phyloP scores from a whole-genome alignment of 2,888 invertebrate species.

The Caenorhabditis macrosperma region DNA sequence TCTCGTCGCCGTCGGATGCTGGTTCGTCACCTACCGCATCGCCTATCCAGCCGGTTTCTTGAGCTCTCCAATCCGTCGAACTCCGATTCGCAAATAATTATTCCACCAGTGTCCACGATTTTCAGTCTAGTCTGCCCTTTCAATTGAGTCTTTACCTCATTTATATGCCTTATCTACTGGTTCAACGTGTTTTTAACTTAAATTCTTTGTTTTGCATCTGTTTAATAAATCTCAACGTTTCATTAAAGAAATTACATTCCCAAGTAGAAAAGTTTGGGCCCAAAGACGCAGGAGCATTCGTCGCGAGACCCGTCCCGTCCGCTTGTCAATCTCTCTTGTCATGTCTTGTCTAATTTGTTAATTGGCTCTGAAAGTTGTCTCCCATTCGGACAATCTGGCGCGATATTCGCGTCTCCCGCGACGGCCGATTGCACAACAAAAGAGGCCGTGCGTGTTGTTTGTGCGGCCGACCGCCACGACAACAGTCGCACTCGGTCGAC shows the following conservation, averaged over 20 bases:
- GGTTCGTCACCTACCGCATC: constrained; percentile 70
- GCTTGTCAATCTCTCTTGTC: neutral
- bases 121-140: constrained; percentile 34
- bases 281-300: too few species aligned
- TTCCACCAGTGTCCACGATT: neutral
- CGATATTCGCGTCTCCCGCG: constrained; percentile 8
- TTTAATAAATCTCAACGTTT: neutral
- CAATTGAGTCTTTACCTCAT: neutral
- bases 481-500: neutral
- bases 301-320: neutral
- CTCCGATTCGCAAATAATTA: constrained; percentile 4
- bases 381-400: constrained; percentile 20
- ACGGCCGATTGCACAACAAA: neutral
- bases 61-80: constrained; percentile 38
- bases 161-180: constrained; percentile 36
- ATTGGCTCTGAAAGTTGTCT: constrained; percentile 29
- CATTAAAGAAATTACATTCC: too few species aligned
- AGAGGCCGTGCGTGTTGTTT: neutral
- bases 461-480: neutral
- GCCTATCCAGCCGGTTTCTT: constrained; percentile 59
- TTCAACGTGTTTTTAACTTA: constrained; percentile 7
- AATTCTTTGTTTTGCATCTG: neutral
- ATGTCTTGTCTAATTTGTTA: constrained; percentile 32
- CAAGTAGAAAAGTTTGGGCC: too few species aligned
- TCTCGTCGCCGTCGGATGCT: constrained; percentile 70